Evolutionary conservation across 2,113 vertebrate genomes (phyloP), one percentile per base, ranked within the genome.

Genomic region (Falcunculus frontatus): DNA sequence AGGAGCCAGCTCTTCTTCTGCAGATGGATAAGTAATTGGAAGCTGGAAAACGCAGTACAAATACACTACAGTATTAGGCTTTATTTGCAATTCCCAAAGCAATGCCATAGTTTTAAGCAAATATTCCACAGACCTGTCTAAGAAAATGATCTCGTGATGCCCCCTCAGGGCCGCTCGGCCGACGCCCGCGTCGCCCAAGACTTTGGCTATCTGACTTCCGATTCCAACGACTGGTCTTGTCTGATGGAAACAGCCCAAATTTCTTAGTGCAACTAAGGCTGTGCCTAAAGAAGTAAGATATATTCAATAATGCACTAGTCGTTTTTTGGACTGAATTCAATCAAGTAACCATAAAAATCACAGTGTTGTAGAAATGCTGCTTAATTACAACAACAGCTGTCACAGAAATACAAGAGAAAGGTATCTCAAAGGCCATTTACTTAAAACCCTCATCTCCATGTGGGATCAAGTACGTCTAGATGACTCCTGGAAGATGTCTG

Each of bases 241-340:
- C 98, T 50, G 98, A 95, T 84, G 97, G 79, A 79, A 98, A 97
- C 92, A 98, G 97, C 82, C 97, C 98, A 96, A 98, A 98, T 52
- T 98, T 98, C 97, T 99, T 99, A 95, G 98, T 98, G 97, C 99
- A 99, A 96, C 98, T 99, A 95, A 99, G 98, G 59, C 98, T 99
- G 98, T 99, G 99, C 98, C 99, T 99, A 63, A 97, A 88, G 82
- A 81, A 96, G 81, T 81, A 96, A 97, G 82, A 97, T 79, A 93
- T 21, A 95, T 89, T 97, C 90, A 96, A 74, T 75, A 46, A 93
- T 39, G 41, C 64, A 84, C 77, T 87, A 78, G 39, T 55, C 25
- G 39, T 11, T 68, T 62, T 46, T 44, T 55, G 87, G 68, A 94
- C 83, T 72, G 63, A 59, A 55, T 72, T 90, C 52, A 87, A 68